Evolutionary conservation across 2,113 vertebrate species (phyloP), one percentile per base, ranked within the genome.

Genomic region (Gopherus evgoodei): DNA sequence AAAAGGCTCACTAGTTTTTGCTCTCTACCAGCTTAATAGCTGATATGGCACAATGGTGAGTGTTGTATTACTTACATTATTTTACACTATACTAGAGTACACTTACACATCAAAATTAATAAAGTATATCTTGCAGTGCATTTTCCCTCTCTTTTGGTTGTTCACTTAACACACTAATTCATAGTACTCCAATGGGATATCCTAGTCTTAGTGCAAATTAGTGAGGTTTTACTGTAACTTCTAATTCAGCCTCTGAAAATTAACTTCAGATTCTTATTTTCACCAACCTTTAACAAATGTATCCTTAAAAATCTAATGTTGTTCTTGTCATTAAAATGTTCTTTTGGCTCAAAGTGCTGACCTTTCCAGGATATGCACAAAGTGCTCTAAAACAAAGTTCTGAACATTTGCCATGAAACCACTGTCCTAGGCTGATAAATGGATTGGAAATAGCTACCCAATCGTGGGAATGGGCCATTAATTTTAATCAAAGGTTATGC

Each of bases 401-500:
- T 98, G 98, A 98, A 98, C 93, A 35, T 90, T 98, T 98, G 98
- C 98, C 98, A 96, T 98, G 97, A 98, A 98, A 98, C 98, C 97
- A 98, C 97, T 98, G 98, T 98, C 98, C 98, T 98, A 96, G 97
- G 97, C 99, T 99, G 99, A 99, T 99, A 99, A 99, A 99, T 99
- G 99, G 98, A 98, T 99, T 99, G 99, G 99, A 99, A 99, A 99
- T 99, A 98, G 98, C 98, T 98, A 98, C 98, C 99, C 98, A 98
- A 98, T 98, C 98, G 98, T 98, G 96, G 98, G 98, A 98, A 99
- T 98, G 98, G 99, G 95, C 98, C 99, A 99, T 99, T 99, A 99
- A 99, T 99, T 99, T 99, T 99, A 99, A 99, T 99, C 99, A 99
- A 99, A 99, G 99, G 98, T 99, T 99, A 98, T 99, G 98, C 98